Base-by-base conservation (phyloP, 2,888 invertebrate genomes). In the Amphipoea lucens region DNA sequence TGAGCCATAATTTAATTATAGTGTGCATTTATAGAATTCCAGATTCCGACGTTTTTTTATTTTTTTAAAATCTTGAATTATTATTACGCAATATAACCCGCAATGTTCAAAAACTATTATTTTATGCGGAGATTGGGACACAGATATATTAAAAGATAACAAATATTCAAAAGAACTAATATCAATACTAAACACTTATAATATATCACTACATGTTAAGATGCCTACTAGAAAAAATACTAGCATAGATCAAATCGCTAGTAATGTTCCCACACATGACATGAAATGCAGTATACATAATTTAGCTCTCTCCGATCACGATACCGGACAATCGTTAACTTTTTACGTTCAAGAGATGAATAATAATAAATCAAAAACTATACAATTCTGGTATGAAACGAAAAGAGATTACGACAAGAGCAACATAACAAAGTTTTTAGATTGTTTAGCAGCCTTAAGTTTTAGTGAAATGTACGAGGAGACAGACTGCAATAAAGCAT, bases 221-320 rank as follows among this genome's bases (percentile, higher is more conserved):
- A 29, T 29, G 29, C 62, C 62, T 62, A 29, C 62, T 62, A 62
- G 62, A 14, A 62, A 62, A 62, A 62, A 62, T 62, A 62, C 62
- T 62, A 62, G 62, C 62, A 62, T 62, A 4, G 40, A 62, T 29
- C 62, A 62, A 62, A 62, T 62, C 29, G 62, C 62, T 12, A 62
- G 62, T 62, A 62, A 62, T 62, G 5, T 62, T 6, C 12, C 29
- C 4, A n/a, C 63, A 36, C 14, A 17, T 17, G 60, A 60, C 14
- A 6, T 29, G 17, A 63, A 63, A 57, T 57, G 23, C 23, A 57
- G 23, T 23, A 57, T 9, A n/a, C 60, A 60, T 60, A 60, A 60
- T 60, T 60, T 60, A n/a, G 63, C 63, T 63, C 63, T 63, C 36
- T 60, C 60, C 12, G n/a, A 60, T 60, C 60, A n/a, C n/a, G 60